phyloP scores from a whole-genome alignment of 2,888 invertebrate genomes.

The Sturmia bella region DNA sequence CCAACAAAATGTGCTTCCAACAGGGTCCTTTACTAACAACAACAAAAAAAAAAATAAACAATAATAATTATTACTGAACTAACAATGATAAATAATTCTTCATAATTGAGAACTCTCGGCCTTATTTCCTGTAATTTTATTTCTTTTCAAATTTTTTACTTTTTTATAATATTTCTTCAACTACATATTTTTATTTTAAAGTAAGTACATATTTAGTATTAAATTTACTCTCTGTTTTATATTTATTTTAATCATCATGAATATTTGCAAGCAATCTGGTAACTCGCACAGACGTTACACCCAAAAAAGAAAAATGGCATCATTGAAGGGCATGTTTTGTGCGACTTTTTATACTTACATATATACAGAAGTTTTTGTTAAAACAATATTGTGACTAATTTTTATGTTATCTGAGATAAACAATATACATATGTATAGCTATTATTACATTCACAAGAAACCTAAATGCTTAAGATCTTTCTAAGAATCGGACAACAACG shows the following conservation, averaged over 20 bases:
- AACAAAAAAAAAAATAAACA: slow-evolving; percentile 33
- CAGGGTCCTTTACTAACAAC: slow-evolving; percentile 69
- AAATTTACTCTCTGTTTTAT: slow-evolving; percentile 51
- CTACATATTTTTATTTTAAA: slow-evolving; percentile 27
- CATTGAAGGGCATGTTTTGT: slow-evolving; percentile 50
- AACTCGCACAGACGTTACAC: slow-evolving; percentile 78
- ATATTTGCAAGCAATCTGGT: slow-evolving; percentile 22
- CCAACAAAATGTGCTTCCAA: slow-evolving; percentile 78
- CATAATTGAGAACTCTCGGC: slow-evolving; percentile 76
- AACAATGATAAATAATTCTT: slow-evolving; percentile 15
- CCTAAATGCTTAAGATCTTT: neutral
- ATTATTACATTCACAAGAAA: slow-evolving; percentile 1
- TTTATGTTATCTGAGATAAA: slow-evolving; percentile 51
- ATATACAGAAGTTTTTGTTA: slow-evolving; percentile 57
- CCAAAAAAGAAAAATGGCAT: slow-evolving; percentile 71
- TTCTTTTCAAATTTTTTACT: slow-evolving; percentile 67
- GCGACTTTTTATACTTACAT: slow-evolving; percentile 57
- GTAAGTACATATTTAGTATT: slow-evolving; percentile 62
- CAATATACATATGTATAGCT: neutral
- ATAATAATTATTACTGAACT: slow-evolving; percentile 18
- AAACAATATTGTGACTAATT: slow-evolving; percentile 62
- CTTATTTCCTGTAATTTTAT: slow-evolving; percentile 79
- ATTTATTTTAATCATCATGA: slow-evolving; percentile 10
- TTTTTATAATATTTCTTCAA: slow-evolving; percentile 23
- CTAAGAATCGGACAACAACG: slow-evolving; percentile 62